phyloP scores from a whole-genome alignment of 2,888 invertebrate genomes.

The Frankliniella fusca region DNA sequence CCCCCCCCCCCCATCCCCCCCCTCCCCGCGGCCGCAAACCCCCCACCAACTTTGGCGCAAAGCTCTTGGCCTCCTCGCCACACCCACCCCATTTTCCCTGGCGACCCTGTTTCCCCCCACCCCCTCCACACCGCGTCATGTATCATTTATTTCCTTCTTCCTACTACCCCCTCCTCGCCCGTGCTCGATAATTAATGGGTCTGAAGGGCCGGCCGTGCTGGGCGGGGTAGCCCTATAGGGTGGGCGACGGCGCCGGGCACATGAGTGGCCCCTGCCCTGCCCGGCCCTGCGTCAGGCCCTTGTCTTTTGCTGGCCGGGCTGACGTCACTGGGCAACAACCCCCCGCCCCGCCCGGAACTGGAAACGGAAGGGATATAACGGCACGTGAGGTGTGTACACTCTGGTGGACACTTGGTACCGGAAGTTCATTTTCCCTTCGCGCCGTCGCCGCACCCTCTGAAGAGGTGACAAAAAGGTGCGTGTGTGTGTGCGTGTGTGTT shows the following conservation, averaged over 20 bases:
- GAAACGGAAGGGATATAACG: too few species aligned
- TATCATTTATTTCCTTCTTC: slow-evolving; percentile 24
- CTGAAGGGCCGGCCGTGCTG: background rate
- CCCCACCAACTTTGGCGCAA: background rate
- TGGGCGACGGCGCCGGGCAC: background rate
- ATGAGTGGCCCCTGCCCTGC: background rate
- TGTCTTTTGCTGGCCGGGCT: background rate
- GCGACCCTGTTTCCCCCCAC: too few species aligned
- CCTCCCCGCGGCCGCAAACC: background rate
- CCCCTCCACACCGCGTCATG: background rate
- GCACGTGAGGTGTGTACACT: too few species aligned
- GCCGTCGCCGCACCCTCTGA: too few species aligned
- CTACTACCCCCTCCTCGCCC: background rate
- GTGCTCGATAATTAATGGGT: slow-evolving; percentile 8
- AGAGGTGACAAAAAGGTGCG: too few species aligned
- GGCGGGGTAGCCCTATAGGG: background rate
- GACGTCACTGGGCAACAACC: too few species aligned
- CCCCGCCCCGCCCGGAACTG: too few species aligned
- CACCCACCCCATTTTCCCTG: too few species aligned
- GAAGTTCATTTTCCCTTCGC: too few species aligned
- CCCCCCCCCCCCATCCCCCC: background rate
- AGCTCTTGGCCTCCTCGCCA: background rate
- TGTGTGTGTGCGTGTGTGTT: too few species aligned
- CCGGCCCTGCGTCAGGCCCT: too few species aligned
- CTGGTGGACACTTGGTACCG: too few species aligned